Conservation (phyloP, 2,888 invertebrate genomes). For the Chrysotoxum bicinctum region DNA sequence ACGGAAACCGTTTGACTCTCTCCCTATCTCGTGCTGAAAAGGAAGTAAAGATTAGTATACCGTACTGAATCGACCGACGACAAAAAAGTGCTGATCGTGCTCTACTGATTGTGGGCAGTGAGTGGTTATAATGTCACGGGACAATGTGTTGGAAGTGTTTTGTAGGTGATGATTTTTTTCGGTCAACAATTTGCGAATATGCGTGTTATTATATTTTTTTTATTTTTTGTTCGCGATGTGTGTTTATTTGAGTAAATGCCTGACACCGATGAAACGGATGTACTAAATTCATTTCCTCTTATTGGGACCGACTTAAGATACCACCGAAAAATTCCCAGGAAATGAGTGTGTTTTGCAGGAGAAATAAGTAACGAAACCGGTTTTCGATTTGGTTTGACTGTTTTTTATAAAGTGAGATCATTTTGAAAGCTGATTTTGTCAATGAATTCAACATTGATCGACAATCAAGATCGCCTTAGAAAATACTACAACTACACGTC, state of each 20-base stretch:
- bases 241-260: constrained; percentile 31
- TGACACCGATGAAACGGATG: constrained; percentile 53
- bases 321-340: constrained; percentile 25
- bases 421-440: constrained; percentile 83
- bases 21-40: constrained; percentile 56
- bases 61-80: constrained; percentile 6
- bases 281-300: constrained; percentile 58
- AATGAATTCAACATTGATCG: constrained; percentile 79
- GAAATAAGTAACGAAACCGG: constrained; percentile 81
- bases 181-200: constrained; percentile 27
- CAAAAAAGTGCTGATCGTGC: constrained; percentile 45
- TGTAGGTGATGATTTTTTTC: constrained; percentile 60
- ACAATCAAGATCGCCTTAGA: neutral
- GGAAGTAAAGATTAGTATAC: constrained; percentile 66
- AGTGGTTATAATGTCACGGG: constrained; percentile 28
- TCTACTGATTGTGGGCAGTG: constrained; percentile 43
- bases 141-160: constrained; percentile 35
- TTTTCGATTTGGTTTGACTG: constrained; percentile 83
- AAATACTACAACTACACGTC: neutral
- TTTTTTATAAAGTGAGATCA: constrained; percentile 82
- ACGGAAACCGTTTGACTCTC: constrained; percentile 49
- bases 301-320: neutral
- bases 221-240: neutral
- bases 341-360: constrained; percentile 42
- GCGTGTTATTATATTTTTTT: neutral